Evolutionary conservation across 2,888 invertebrate species (phyloP), one percentile per base, ranked within the genome.

Genomic region (Sabatieria punctata): DNA sequence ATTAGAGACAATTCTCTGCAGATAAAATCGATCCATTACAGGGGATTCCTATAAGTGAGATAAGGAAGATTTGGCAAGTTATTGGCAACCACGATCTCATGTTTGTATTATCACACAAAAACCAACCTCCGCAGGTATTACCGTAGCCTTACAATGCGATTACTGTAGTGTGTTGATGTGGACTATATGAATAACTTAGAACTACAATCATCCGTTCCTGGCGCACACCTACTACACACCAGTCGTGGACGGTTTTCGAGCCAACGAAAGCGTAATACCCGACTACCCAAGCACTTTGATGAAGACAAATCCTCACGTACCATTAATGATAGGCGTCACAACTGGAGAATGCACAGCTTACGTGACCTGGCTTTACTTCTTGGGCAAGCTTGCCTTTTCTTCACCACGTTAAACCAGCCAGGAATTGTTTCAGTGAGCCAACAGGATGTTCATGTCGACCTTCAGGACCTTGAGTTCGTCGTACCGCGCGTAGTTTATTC

Each of bases 171-270:
- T n/a, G n/a, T n/a, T n/a, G n/a, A n/a, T n/a, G n/a, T n/a, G n/a
- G n/a, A n/a, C n/a, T n/a, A n/a, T n/a, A n/a, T n/a, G n/a, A n/a
- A n/a, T n/a, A n/a, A n/a, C n/a, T 15, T 40, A 52, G 52, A 48
- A 50, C 36, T 36, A 45, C 35, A 52, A 52, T 46, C 52, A 52
- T 30, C 50, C 50, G 36, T 49, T 52, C 26, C 19, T 50, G 44
- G 52, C 50, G 42, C 50, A 52, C 52, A 52, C 52, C 22, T 50
- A 52, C 43, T 52, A 48, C 46, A 50, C 52, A n/a, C 52, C 52
- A 6, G 50, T 52, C 33, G 44, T 51, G 27, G 52, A 52, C 46
- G 26, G 35, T n/a, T 48, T 39, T 24, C 27, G 46, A 1, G 30
- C 26, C 18, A 19, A 26, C 21, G 40, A 46, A 2, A 45, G 45